Percentiles rank a stretch among this genome's conserved stretches.
Conservation (phyloP, 2,113 vertebrate genomes). For the Balaeniceps rex region DNA sequence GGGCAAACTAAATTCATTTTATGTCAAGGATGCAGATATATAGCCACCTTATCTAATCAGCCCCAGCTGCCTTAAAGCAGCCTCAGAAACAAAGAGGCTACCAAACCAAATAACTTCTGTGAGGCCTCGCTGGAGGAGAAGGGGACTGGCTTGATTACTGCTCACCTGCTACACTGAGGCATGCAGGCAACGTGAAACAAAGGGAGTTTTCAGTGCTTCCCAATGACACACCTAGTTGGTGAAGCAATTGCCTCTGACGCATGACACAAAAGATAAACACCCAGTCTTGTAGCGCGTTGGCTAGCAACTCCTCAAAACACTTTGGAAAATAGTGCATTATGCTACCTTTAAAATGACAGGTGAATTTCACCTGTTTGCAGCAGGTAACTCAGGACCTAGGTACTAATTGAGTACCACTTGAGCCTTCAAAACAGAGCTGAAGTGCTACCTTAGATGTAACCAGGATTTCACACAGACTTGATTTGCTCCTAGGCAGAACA, state of each 20-base stretch:
- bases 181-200: constrained; percentile 53
- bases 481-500: not conserved
- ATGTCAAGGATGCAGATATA: constrained; percentile 27
- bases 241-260: constrained; percentile 64
- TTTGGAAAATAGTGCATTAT: not conserved
- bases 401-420: not conserved
- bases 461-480: not conserved
- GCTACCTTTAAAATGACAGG: not conserved
- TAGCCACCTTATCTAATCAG: constrained; percentile 53
- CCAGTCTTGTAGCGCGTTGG: constrained; percentile 12
- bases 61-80: constrained; percentile 15
- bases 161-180: constrained; percentile 35
- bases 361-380: not conserved
- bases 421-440: not conserved
- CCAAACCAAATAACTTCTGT: constrained; percentile 22
- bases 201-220: constrained; percentile 63
- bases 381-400: not conserved
- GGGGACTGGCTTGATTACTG: not conserved
- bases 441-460: not conserved
- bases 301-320: constrained; percentile 61
- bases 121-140: constrained; percentile 45
- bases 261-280: constrained; percentile 55
- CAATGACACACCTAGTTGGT: constrained; percentile 50
- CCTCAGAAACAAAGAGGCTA: constrained; percentile 49
- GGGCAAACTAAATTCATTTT: constrained; percentile 40